phyloP scores from a whole-genome alignment of 1,140 invertebrate species.

The Mercenaria mercenaria region DNA sequence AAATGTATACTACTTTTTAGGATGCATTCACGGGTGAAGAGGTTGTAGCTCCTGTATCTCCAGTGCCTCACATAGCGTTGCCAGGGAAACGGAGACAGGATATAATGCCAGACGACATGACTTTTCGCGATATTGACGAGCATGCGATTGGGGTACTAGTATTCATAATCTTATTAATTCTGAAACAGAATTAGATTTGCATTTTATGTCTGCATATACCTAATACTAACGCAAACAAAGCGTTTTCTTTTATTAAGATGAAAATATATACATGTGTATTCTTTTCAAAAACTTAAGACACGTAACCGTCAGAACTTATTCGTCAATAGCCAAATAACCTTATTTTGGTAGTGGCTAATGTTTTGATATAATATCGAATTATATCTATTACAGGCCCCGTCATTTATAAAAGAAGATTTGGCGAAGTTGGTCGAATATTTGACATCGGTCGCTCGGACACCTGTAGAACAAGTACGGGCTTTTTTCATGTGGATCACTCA shows the following conservation, averaged over 20 bases:
- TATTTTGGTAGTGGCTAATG: too few species aligned
- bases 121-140: constrained; percentile 40
- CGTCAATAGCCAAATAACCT: too few species aligned
- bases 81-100: constrained; percentile 22
- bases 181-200: too few species aligned
- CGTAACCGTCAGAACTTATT: too few species aligned
- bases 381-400: constrained; percentile 33
- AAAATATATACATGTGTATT: too few species aligned
- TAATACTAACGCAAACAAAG: too few species aligned
- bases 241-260: too few species aligned
- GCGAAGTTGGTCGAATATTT: constrained; percentile 1
- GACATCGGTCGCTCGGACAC: neutral
- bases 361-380: too few species aligned
- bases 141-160: constrained; percentile 47
- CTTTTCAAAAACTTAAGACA: too few species aligned
- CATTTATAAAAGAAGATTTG: constrained; percentile 28
- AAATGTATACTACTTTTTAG: too few species aligned
- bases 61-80: neutral
- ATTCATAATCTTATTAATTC: neutral
- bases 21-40: neutral
- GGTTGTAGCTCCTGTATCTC: neutral
- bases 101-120: constrained; percentile 26
- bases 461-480: constrained; percentile 44
- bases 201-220: too few species aligned
- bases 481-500: constrained; percentile 61